A percentile compares a stretch with the other conserved stretches of the same genome.
Evolutionary conservation across 1,140 invertebrate genomes (phyloP).

Genomic region (Formica selysi): DNA sequence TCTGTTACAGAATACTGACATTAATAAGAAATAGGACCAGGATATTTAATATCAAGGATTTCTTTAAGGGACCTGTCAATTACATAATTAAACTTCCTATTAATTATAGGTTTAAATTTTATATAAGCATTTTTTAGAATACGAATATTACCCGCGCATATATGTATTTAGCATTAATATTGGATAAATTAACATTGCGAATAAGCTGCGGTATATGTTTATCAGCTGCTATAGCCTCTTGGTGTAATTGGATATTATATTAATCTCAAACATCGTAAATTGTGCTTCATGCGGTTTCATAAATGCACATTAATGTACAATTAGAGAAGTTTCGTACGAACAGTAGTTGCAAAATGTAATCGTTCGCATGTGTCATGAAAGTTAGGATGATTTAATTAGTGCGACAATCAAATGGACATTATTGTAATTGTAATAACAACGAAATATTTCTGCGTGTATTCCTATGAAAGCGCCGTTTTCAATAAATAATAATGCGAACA

Average conservation of each 20-base stretch:
- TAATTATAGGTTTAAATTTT: background rate
- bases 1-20: background rate
- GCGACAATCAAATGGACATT: conserved; percentile 41
- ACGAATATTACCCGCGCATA: no score
- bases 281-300: conserved; percentile 50
- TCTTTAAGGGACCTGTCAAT: background rate
- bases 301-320: conserved; percentile 52
- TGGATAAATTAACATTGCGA: background rate
- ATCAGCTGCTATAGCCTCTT: background rate
- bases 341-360: conserved; percentile 52
- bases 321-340: conserved; percentile 51
- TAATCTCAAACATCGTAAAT: conserved; percentile 62
- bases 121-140: background rate
- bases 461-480: background rate
- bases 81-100: background rate
- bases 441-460: conserved; percentile 2
- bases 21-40: background rate
- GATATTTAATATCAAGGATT: conserved; percentile 1
- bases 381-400: conserved; percentile 59
- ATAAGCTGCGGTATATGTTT: background rate
- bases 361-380: conserved; percentile 48
- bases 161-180: background rate
- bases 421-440: conserved; percentile 45
- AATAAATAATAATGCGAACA: conserved; percentile 9
- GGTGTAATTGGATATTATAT: conserved; percentile 48